Conservation (phyloP, 2,113 vertebrate species). For the Sialia sialis region DNA sequence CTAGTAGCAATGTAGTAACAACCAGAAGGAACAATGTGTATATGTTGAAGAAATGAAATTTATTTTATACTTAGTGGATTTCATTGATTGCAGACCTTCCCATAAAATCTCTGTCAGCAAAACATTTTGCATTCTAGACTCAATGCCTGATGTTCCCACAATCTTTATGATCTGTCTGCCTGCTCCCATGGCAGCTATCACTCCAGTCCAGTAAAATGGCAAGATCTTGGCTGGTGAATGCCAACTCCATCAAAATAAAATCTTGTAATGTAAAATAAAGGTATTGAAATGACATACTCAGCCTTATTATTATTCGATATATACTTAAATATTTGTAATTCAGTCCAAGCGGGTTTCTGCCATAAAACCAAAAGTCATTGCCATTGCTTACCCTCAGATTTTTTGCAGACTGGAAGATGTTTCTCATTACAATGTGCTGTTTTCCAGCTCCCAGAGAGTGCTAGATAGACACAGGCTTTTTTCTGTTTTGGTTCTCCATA, state of each 20-base stretch:
- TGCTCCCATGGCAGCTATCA: not conserved
- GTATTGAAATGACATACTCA: not conserved
- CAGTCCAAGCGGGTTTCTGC: not conserved
- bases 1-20: not conserved
- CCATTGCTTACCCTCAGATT: slow-evolving; percentile 72
- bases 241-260: not conserved
- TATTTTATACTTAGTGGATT: not conserved
- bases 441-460: slow-evolving; percentile 85
- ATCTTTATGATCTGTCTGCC: not conserved
- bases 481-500: slow-evolving; percentile 78
- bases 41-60: not conserved
- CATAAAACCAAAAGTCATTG: not conserved
- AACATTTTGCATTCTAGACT: not conserved
- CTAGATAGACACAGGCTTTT: slow-evolving; percentile 83
- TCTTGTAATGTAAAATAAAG: not conserved
- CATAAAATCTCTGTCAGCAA: not conserved
- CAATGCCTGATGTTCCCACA: too few relatives aligned
- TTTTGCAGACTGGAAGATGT: slow-evolving; percentile 85
- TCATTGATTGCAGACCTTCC: not conserved
- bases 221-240: not conserved
- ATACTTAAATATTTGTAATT: not conserved
- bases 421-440: slow-evolving; percentile 79
- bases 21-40: not conserved
- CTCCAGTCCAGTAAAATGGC: not conserved
- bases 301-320: not conserved